Evolutionary conservation across 2,797 vertebrate genomes (phyloP).

Genomic region (Morus bassanus): DNA sequence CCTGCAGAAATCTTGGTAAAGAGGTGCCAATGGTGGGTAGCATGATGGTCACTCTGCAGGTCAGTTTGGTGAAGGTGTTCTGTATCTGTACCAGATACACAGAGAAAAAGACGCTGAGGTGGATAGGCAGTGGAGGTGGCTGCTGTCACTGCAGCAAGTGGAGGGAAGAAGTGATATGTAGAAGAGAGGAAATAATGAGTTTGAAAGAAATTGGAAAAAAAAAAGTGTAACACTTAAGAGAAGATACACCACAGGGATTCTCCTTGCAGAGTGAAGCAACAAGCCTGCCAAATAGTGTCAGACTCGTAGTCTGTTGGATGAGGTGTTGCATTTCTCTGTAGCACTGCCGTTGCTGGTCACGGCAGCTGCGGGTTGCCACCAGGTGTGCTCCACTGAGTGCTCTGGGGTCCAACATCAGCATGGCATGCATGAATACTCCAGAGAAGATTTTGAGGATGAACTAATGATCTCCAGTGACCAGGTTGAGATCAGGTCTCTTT

Average conservation of each 20-base stretch:
- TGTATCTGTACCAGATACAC: not conserved
- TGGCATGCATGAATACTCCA: not conserved
- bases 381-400: accelerated
- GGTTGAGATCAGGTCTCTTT: not conserved
- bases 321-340: not conserved
- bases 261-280: not conserved
- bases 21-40: not conserved
- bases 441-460: not conserved
- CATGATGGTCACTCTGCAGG: not conserved
- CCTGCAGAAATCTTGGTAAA: not conserved
- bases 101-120: accelerated
- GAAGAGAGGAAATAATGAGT: not conserved
- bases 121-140: not conserved
- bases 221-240: not conserved
- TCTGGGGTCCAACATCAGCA: not conserved
- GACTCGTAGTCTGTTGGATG: accelerated
- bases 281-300: not conserved
- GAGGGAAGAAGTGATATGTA: not conserved
- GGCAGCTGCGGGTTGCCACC: not conserved
- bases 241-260: not conserved
- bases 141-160: not conserved
- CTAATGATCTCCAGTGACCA: not conserved
- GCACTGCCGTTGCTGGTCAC: not conserved
- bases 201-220: not conserved
- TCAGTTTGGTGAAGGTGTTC: not conserved